These are phyloP conservation scores for Anastrepha obliqua DNA, from an alignment of 1,140 invertebrate species.

Conservation along the genomic window DNA sequence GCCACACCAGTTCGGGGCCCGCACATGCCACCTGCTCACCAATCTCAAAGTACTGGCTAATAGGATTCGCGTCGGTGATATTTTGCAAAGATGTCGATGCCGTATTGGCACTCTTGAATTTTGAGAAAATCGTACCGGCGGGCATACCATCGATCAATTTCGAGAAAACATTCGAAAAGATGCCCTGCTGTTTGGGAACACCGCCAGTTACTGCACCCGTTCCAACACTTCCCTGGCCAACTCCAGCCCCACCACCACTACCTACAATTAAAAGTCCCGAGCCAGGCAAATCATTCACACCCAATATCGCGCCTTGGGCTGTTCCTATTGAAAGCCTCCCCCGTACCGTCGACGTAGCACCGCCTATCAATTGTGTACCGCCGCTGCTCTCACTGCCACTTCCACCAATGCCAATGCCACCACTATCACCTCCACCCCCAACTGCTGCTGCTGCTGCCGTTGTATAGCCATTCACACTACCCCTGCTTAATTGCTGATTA, in stretches of 20 bases:
- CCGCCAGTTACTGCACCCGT: slow-evolving; percentile 46
- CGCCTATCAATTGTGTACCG: background rate
- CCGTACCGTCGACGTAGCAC: background rate
- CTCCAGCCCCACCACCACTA: background rate
- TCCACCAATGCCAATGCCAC: background rate
- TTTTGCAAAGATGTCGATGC: slow-evolving; percentile 75
- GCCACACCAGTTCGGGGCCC: slow-evolving; percentile 94
- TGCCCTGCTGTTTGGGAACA: slow-evolving; percentile 69
- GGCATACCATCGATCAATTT: slow-evolving; percentile 75
- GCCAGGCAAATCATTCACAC: slow-evolving; percentile 29
- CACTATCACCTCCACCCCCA: slow-evolving; percentile 56
- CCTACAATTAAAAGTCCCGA: background rate
- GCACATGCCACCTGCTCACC: slow-evolving; percentile 91
- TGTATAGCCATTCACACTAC: slow-evolving; percentile 44
- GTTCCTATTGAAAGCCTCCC: slow-evolving; percentile 42
- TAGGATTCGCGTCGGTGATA: slow-evolving; percentile 87
- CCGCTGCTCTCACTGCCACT: background rate
- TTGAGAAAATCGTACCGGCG: slow-evolving; percentile 82
- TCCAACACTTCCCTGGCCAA: background rate
- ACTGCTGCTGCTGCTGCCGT: slow-evolving; percentile 56
- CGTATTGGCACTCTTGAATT: slow-evolving; percentile 81
- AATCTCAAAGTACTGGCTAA: slow-evolving; percentile 91
- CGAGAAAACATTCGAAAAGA: slow-evolving; percentile 73
- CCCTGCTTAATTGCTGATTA: background rate
- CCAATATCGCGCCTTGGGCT: slow-evolving; percentile 49